Conservation (phyloP, 2,113 vertebrate species). For the Brachypteracias leptosomus region DNA sequence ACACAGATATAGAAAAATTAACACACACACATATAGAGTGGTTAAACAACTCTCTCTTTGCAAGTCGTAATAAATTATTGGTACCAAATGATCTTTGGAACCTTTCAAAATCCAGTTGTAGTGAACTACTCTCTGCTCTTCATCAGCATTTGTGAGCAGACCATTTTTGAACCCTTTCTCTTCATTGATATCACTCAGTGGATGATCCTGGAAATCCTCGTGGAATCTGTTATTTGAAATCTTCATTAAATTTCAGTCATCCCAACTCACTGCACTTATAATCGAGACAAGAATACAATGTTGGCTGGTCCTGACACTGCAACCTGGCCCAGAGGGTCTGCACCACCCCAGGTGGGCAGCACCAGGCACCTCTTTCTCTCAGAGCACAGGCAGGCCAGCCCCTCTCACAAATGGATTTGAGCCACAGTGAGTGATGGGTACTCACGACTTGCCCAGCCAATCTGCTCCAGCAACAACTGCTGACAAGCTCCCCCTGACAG, state of each 20-base stretch:
- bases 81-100: background rate
- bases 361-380: background rate
- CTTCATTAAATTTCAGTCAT: too few species aligned
- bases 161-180: background rate
- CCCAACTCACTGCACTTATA: background rate
- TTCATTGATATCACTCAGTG: background rate
- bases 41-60: background rate
- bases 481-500: background rate
- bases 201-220: background rate
- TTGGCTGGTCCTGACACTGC: background rate
- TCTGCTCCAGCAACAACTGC: background rate
- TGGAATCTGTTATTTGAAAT: background rate
- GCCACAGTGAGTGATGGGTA: background rate
- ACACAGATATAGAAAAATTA: background rate
- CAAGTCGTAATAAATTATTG: background rate
- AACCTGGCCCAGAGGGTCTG: background rate
- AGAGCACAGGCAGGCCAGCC: background rate
- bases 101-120: background rate
- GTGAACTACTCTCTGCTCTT: background rate
- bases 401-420: background rate
- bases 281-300: background rate
- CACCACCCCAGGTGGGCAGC: background rate
- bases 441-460: background rate
- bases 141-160: background rate
- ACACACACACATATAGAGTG: background rate